These are phyloP conservation scores for Steromphala cineraria DNA, from an alignment of 2,888 invertebrate species.

Conservation along the genomic window DNA sequence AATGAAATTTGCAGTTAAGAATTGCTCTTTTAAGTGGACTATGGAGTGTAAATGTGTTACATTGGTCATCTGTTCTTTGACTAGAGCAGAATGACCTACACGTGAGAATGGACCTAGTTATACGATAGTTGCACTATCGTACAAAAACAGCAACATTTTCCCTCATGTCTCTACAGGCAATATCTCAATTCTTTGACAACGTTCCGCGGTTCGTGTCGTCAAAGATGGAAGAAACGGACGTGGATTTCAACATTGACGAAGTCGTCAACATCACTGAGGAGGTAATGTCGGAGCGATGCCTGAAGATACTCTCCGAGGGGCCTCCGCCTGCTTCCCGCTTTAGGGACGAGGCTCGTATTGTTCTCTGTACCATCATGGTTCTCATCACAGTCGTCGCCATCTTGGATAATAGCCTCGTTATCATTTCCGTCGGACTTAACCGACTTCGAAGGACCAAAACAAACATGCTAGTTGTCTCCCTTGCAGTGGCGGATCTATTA, in stretches of 20 bases:
- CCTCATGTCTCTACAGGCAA: no score
- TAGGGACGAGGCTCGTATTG: neutral
- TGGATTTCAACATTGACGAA: neutral
- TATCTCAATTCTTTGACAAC: no score
- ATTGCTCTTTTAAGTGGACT: no score
- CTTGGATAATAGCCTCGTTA: constrained; percentile 11
- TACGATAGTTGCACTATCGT: no score
- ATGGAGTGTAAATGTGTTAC: no score
- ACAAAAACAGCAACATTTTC: no score
- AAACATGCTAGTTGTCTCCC: constrained; percentile 4
- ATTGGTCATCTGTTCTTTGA: no score
- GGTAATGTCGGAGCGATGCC: neutral
- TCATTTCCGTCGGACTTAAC: neutral
- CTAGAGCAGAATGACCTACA: no score
- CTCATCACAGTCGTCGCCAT: neutral
- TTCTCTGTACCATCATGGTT: neutral
- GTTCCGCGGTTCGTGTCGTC: no score
- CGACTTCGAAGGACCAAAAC: constrained; percentile 1
- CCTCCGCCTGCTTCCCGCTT: neutral
- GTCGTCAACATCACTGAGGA: neutral
- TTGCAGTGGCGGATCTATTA: neutral
- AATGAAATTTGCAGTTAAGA: no score
- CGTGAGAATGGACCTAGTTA: no score
- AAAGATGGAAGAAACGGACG: neutral
- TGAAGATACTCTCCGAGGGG: neutral